Base-by-base conservation (phyloP, 2,113 vertebrate species). In the Phyllopteryx taeniolatus region DNA sequence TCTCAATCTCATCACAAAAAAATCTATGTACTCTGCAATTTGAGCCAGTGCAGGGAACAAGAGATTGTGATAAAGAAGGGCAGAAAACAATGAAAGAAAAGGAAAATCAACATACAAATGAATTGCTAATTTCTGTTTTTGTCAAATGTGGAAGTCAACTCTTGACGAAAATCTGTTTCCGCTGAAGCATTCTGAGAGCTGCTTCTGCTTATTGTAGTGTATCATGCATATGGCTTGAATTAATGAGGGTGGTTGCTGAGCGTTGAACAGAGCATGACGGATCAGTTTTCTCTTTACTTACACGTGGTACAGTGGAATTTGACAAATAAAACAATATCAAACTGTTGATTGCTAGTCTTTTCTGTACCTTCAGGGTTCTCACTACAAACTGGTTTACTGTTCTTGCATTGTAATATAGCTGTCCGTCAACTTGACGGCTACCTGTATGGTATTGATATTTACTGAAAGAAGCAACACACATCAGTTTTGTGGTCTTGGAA, bases 41-140 rank as follows among this genome's bases (percentile, higher is more conserved):
- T 86, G 74, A 87, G 81, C 89, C 89, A 71, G 68, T 87, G 86
- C 82, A 72, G 75, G 27, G 63, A 86, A 86, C 72, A 79, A 88
- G 79, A 83, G 87, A 89, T 90, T 89, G 86, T 46, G 73, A 88
- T 88, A 75, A 74, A 54, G 76, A 67, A 68, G 8, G 11, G 44
- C 56, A 47, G 39, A 13, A 49, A 68, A 72, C 79, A 79, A 80
- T 72, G 72, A 81, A 76, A 74, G 81, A 31, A 47, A 78, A 73
- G 74, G 77, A 46, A 66, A 66, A 47, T 66, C 9, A 47, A 15
- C 63, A 66, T 15, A 46, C 63, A 6, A 79, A 86, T 85, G 68
- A 88, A 88, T 89, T 87, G 81, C 77, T 79, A 83, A 86, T 87
- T 90, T 87, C 74, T 78, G 76, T 74, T 85, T 60, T 70, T 74